Percentiles rank a stretch among this genome's conserved stretches.
phyloP scores from a whole-genome alignment of 2,797 vertebrate genomes.

The Psittacula derbiana region DNA sequence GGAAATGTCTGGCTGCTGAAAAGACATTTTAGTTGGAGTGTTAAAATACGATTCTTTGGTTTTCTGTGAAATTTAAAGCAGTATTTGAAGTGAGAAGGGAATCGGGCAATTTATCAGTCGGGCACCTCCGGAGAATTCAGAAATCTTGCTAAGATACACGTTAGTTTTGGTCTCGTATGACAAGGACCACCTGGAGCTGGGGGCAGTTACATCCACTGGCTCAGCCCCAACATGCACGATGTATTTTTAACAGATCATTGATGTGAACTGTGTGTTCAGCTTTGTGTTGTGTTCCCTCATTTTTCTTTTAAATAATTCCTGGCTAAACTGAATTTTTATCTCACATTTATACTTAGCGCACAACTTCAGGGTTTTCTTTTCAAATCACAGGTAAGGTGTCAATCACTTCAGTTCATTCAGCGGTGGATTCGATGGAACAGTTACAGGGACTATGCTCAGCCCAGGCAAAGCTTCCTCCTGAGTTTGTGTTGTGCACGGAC shows the following conservation, averaged over 20 bases:
- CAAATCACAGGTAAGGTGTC: background rate
- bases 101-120: background rate
- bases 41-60: background rate
- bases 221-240: fast-evolving
- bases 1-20: background rate
- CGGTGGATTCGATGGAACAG: background rate
- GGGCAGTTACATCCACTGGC: background rate
- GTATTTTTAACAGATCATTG: background rate
- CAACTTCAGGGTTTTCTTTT: background rate
- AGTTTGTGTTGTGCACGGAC: background rate
- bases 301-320: background rate
- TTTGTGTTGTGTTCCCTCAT: background rate
- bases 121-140: background rate
- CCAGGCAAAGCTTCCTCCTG: background rate
- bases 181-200: background rate
- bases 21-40: background rate
- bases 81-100: background rate
- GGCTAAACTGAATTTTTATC: background rate
- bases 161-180: background rate
- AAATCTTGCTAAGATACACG: fast-evolving
- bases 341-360: background rate
- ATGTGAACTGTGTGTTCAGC: background rate
- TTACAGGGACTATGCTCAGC: background rate
- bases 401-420: background rate
- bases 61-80: background rate